A percentile compares a stretch with the other conserved stretches of the same genome.
phyloP scores from a whole-genome alignment of 1,140 invertebrate genomes.

The Mactra quadrangularis region DNA sequence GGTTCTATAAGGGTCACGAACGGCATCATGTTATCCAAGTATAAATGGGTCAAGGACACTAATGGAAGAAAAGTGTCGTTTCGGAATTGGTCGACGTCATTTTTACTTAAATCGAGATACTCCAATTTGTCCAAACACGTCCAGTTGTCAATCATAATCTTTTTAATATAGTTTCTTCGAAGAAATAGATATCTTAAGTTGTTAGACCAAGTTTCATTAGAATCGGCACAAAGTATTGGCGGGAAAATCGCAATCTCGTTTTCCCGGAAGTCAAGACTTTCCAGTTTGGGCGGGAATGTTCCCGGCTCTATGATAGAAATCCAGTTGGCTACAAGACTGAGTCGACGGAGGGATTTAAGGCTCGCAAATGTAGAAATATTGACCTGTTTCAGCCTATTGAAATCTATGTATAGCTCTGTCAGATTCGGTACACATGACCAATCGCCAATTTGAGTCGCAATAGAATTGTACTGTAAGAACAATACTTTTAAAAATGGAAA shows the following conservation, averaged over 20 bases:
- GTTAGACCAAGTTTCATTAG: background rate
- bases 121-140: background rate
- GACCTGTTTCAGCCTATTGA: background rate
- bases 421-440: background rate
- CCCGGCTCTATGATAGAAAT: background rate
- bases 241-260: background rate
- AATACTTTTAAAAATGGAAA: background rate
- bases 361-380: background rate
- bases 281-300: background rate
- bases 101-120: slow-evolving; percentile 6
- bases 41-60: background rate
- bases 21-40: background rate
- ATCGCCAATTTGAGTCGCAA: background rate
- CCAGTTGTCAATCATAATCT: background rate
- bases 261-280: background rate
- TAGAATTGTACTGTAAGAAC: background rate
- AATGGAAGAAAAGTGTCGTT: background rate
- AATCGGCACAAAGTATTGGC: background rate
- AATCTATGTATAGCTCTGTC: background rate
- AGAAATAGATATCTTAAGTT: background rate
- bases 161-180: background rate
- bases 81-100: background rate
- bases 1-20: background rate
- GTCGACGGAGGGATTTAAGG: background rate
- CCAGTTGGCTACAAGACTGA: background rate